These are phyloP conservation scores for Leptopilina myrica DNA, from an alignment of 2,888 invertebrate genomes.

Conservation along the genomic window DNA sequence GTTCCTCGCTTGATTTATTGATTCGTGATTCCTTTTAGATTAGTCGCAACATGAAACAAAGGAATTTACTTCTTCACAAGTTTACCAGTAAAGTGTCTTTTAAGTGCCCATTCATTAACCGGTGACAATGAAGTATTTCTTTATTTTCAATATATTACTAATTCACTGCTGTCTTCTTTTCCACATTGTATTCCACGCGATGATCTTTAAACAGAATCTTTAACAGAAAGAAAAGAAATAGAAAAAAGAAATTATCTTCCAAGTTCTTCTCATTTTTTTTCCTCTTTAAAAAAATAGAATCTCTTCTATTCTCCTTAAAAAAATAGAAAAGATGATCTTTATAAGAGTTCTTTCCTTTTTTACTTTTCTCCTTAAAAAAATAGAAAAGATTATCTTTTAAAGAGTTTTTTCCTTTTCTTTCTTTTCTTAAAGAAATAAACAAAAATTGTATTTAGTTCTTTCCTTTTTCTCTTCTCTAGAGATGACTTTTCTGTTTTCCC, in stretches of 20 bases:
- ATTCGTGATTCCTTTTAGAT: constrained; percentile 1
- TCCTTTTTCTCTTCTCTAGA: not conserved
- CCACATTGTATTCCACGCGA: not conserved
- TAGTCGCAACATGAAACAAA: constrained; percentile 3
- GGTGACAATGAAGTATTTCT: constrained; percentile 4
- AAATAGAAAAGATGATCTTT: not conserved
- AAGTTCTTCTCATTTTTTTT: too few species aligned
- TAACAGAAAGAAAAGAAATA: not conserved
- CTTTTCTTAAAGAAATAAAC: too few species aligned
- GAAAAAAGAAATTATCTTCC: not conserved
- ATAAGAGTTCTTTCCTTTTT: too few species aligned
- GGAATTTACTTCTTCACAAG: constrained; percentile 14
- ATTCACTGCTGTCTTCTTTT: not conserved
- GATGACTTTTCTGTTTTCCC: not conserved
- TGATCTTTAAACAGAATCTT: not conserved
- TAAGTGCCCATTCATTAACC: constrained; percentile 7
- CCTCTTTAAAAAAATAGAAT: too few species aligned
- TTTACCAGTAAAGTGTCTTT: constrained; percentile 3
- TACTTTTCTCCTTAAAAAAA: too few species aligned
- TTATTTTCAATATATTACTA: constrained; percentile 5
- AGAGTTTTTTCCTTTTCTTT: too few species aligned
- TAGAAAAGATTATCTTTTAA: not conserved
- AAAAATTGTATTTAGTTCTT: too few species aligned
- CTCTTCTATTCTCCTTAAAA: too few species aligned
- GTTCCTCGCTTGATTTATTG: constrained; percentile 3